Conservation (phyloP, 2,113 vertebrate species). For the Drymodes brunneopygia region DNA sequence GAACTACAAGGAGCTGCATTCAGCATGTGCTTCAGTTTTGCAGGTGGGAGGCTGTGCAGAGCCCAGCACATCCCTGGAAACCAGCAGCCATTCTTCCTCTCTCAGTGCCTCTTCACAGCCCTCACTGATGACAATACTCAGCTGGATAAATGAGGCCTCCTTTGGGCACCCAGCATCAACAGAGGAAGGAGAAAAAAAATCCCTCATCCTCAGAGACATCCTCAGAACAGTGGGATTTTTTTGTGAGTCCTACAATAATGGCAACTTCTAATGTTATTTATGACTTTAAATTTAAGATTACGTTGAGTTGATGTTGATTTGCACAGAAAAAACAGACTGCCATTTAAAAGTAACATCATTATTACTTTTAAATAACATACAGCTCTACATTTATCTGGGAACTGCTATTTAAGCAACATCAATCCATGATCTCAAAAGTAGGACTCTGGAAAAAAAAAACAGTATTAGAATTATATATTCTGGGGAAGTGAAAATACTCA, state of each 20-base stretch:
- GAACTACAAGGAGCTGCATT: not conserved
- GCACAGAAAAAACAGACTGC: not conserved
- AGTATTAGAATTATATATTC: not conserved
- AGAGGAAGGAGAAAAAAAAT: not conserved
- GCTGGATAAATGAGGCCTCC: not conserved
- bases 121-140: accelerated
- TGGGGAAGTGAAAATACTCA: not conserved
- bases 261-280: not conserved
- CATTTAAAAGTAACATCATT: not conserved
- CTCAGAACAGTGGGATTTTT: not conserved
- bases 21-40: not conserved
- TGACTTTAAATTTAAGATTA: not conserved
- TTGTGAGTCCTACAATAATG: not conserved
- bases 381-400: not conserved
- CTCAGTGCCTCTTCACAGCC: not conserved
- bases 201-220: not conserved
- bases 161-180: not conserved
- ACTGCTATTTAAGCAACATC: not conserved
- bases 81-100: not conserved
- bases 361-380: not conserved
- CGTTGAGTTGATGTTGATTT: not conserved
- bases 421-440: not conserved
- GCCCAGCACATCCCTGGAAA: not conserved
- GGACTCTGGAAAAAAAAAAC: too few species aligned
- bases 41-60: not conserved